Conservation (phyloP, 2,113 vertebrate genomes). For the Phoenicopterus ruber region DNA sequence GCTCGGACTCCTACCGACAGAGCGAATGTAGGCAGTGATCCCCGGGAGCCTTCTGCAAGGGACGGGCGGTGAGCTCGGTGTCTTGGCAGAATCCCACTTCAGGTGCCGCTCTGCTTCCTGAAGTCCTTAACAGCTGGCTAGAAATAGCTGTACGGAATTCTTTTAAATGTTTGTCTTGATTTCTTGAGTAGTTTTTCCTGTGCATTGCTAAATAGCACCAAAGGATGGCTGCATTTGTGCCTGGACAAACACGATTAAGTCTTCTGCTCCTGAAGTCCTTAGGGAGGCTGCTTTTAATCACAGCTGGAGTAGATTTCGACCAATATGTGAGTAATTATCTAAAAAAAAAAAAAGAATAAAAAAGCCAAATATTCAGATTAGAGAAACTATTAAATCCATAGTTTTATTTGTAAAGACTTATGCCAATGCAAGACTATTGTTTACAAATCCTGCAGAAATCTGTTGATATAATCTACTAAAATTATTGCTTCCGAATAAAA, state of each 20-base stretch:
- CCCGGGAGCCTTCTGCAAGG: neutral
- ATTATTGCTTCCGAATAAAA: neutral
- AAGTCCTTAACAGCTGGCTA: neutral
- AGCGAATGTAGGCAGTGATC: neutral
- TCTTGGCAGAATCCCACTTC: neutral
- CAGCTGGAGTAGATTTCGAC: neutral
- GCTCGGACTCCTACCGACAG: neutral
- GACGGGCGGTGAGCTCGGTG: fast-evolving
- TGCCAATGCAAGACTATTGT: neutral
- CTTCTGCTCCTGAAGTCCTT: neutral
- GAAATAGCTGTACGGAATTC: neutral
- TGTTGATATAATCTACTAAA: neutral
- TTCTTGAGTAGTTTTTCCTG: neutral
- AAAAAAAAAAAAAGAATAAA: neutral
- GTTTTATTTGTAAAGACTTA: neutral
- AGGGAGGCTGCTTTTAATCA: neutral
- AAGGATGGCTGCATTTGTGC: neutral
- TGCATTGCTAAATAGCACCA: neutral
- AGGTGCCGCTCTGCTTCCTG: neutral
- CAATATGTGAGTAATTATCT: neutral
- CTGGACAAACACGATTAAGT: neutral
- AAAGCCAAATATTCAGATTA: neutral
- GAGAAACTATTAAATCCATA: neutral
- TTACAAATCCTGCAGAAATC: neutral
- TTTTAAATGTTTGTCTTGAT: neutral